Evolutionary conservation across 2,113 vertebrate species (phyloP).

Genomic region (Edolisoma coerulescens): DNA sequence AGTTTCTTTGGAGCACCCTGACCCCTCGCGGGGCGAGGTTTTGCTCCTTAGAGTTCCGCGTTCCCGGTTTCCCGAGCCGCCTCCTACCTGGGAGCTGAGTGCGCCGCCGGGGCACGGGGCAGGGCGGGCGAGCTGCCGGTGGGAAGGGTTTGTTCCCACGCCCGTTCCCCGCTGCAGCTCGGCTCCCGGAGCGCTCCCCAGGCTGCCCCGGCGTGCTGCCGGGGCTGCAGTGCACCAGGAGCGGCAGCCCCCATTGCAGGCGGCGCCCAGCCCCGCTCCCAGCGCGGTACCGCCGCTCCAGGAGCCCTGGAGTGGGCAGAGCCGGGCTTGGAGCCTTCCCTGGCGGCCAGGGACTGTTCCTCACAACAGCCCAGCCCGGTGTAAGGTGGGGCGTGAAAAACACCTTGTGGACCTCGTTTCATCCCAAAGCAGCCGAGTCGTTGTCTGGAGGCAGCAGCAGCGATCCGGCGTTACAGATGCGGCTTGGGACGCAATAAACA

Average conservation of each 20-base stretch:
- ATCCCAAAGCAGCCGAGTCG: background rate
- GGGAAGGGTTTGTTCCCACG: background rate
- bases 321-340: background rate
- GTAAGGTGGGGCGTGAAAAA: background rate
- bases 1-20: background rate
- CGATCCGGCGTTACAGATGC: background rate
- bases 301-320: background rate
- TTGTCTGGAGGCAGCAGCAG: background rate
- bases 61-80: background rate
- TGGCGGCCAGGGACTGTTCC: background rate
- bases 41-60: background rate
- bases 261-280: background rate
- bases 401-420: background rate
- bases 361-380: background rate
- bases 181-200: background rate
- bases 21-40: background rate
- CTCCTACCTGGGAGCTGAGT: background rate
- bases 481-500: background rate
- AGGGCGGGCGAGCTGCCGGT: background rate
- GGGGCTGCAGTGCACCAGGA: slow-evolving; percentile 45
- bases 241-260: slow-evolving; percentile 17
- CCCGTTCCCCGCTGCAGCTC: background rate
- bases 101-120: background rate
- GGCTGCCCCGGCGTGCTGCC: background rate
- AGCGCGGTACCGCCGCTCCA: background rate